Evolutionary conservation across 2,888 invertebrate genomes (phyloP), one percentile per base, ranked within the genome.

Genomic region (Seira ritae): DNA sequence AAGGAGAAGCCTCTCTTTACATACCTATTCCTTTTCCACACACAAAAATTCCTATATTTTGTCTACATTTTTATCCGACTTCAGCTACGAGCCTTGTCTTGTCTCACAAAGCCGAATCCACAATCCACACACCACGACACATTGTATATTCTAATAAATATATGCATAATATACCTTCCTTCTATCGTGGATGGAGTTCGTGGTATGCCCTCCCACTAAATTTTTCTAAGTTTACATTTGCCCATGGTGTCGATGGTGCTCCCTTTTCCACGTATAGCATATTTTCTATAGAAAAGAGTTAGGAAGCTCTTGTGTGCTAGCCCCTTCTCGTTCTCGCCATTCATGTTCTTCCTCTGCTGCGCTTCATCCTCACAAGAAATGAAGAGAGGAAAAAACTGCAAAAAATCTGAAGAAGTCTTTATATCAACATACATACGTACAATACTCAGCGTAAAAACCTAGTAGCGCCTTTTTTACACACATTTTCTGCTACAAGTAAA

Each of bases 21-120:
- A n/a, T n/a, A n/a, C n/a, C n/a, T n/a, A 37, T 74, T 74, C 46
- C 66, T 66, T 74, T 75, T 73, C 46, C 31, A 24, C 68, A 55
- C 3, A 55, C 3, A 66, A 55, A 55, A 67, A 22, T 60, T 76
- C 68, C 50, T 74, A n/a, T 74, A 37, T 62, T 62, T 60, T 37
- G 42, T 15, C 3, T 37, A 4, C 24, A 19, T 65, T 65, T 12
- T 55, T 17, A 55, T 55, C 55, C 6, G 55, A 55, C n/a, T 55
- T 42, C 42, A 42, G 42, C 42, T 42, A 42, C 42, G 6, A 42
- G 42, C 12, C 12, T 42, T 42, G 12, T 12, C 12, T 42, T 55
- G 55, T 1, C 12, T 17, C 55, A 55, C 2, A 55, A 55, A 8
- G 31, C 31, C 2, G 62, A 73, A 73, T 60, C 72, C 60, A 50